phyloP scores from a whole-genome alignment of 1,140 invertebrate genomes.

The Cherax destructor region DNA sequence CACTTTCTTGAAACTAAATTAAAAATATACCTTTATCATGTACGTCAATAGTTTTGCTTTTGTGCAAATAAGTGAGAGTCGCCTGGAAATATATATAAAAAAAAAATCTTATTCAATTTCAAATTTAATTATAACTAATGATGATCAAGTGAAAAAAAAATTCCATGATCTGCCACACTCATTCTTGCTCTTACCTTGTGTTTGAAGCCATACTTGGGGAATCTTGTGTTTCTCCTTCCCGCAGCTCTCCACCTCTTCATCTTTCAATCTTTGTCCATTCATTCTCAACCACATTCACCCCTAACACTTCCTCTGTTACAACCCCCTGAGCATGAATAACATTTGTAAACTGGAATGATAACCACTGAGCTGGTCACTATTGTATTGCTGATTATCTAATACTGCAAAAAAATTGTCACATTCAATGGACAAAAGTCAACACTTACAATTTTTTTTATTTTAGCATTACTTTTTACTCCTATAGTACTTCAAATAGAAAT shows the following conservation, averaged over 20 bases:
- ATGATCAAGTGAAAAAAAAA: not conserved
- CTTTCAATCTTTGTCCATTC: not conserved
- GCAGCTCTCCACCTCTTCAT: not conserved
- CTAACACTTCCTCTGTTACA: not conserved
- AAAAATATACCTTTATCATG: too few relatives aligned
- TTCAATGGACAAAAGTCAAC: too few relatives aligned
- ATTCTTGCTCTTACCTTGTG: not conserved
- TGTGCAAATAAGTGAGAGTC: not conserved
- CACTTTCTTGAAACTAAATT: too few relatives aligned
- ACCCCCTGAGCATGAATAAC: not conserved
- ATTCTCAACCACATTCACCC: not conserved
- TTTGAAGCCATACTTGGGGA: not conserved
- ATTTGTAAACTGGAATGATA: not conserved
- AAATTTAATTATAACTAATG: not conserved
- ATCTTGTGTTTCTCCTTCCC: not conserved
- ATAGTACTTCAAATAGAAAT: too few relatives aligned
- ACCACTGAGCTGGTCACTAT: not conserved
- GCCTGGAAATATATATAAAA: not conserved
- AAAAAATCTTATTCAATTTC: not conserved
- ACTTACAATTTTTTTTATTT: too few relatives aligned
- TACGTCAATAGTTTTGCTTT: too few relatives aligned
- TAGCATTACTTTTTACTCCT: too few relatives aligned
- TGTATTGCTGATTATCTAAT: too few relatives aligned
- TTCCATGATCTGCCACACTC: not conserved
- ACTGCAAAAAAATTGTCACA: too few relatives aligned